Base-by-base conservation (phyloP, 2,888 invertebrate species). In the Blera fallax region DNA sequence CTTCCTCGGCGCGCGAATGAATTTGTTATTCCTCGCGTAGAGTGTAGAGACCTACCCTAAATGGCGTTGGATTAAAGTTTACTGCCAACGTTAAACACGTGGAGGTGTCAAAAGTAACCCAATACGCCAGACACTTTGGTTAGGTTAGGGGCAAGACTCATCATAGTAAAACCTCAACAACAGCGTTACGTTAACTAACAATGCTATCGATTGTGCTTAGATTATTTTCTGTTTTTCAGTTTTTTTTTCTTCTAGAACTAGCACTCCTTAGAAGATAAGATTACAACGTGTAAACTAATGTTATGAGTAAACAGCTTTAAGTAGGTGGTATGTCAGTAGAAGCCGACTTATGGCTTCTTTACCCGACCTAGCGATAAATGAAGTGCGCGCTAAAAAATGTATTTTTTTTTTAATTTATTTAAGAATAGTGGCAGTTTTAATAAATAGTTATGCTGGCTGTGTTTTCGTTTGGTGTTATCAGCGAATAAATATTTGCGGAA, bases 311-410 rank as follows among this genome's bases (percentile, higher is more conserved):
- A 74, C 74, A 74, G 48, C 29, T 7, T n/a, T 43, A 43, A 64
- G 70, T 70, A 54, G 32, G 32, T 43, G 32, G 52, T 14, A 16
- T 52, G 34, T 21, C 58, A 43, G 43, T 54, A 27, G 11, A 37
- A 32, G 43, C 21, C 32, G 54, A 56, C 65, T 56, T 76, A 76
- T 56, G 74, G 74, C 65, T 76, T 76, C 65, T 50, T 37, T 32
- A 24, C 11, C 27, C 37, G 18, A 10, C 16, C 10, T 14, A n/a
- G 45, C 32, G 43, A 45, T 56, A 69, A 56, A 18, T 56, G 3
- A 70, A 40, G 21, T 43, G 34, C 56, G 69, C 43, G 29, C 10
- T 40, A n/a, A 43, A 27, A 48, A 37, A 40, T 11, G 10, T 11
- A 3, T 37, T 43, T 56, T 60, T 14, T 37, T 7, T 24, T 40